These are phyloP conservation scores for Microtus montanus DNA, from an alignment of 2,113 vertebrate species.

Conservation along the genomic window DNA sequence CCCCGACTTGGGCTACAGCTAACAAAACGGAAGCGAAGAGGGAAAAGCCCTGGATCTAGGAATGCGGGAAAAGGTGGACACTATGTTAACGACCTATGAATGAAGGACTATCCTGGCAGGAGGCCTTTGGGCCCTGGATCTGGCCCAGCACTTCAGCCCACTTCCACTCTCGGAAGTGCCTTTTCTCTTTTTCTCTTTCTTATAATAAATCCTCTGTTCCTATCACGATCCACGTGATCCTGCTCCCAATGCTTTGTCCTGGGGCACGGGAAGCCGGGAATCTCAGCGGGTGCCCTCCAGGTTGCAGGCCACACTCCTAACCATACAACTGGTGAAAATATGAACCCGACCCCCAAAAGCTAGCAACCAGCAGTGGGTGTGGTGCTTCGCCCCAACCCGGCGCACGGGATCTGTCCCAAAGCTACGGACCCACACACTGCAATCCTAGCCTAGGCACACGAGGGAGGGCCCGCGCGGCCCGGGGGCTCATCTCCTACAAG, in stretches of 20 bases:
- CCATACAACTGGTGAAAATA: too few relatives aligned
- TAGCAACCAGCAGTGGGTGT: neutral
- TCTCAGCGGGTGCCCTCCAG: neutral
- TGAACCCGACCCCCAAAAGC: rapidly evolving
- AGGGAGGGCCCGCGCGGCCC: neutral
- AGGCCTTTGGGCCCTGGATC: neutral
- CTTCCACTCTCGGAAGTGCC: slow-evolving; percentile 14
- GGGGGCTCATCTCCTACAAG: neutral
- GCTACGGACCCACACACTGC: neutral
- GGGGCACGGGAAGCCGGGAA: neutral
- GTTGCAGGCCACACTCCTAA: neutral
- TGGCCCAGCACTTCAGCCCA: slow-evolving; percentile 4
- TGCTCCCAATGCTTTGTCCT: neutral
- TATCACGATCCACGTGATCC: neutral
- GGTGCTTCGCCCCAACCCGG: neutral
- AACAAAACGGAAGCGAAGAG: neutral
- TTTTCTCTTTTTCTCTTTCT: neutral
- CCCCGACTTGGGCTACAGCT: neutral
- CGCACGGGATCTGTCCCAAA: neutral
- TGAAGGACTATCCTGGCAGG: neutral
- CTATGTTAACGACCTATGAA: neutral
- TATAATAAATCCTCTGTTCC: neutral
- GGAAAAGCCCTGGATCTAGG: neutral
- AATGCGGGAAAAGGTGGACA: neutral
- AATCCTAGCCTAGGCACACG: neutral